A percentile compares a stretch with the other conserved stretches of the same genome.
Evolutionary conservation across 2,888 invertebrate genomes (phyloP).

Genomic region (Agrochola lychnidis): DNA sequence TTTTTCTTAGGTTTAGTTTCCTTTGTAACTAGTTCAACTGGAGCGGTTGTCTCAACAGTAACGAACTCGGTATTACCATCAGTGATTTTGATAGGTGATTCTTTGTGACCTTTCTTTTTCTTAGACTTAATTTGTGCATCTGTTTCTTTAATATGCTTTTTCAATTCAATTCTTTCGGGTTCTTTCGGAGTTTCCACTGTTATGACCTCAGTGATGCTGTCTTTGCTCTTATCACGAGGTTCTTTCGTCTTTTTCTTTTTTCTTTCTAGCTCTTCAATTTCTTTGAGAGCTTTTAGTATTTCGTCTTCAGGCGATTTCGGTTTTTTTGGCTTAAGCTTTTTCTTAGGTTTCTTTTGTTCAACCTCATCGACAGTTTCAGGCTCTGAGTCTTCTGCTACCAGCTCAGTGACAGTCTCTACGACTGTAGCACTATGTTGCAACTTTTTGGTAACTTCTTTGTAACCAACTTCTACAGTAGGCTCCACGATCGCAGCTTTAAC

Average conservation of each 20-base stretch:
- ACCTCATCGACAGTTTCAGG: constrained; percentile 66
- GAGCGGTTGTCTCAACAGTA: constrained; percentile 51
- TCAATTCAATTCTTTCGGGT: constrained; percentile 35
- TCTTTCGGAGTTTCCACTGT: constrained; percentile 38
- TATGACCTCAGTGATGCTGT: constrained; percentile 55
- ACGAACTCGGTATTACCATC: constrained; percentile 56
- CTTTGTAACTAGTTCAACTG: constrained; percentile 39
- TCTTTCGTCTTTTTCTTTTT: constrained; percentile 81
- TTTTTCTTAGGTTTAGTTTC: constrained; percentile 68
- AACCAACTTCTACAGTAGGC: constrained; percentile 41
- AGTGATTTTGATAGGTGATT: constrained; percentile 49
- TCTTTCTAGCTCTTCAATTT: constrained; percentile 83
- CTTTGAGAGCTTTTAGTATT: constrained; percentile 86
- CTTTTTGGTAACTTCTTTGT: constrained; percentile 74
- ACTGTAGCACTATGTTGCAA: constrained; percentile 80
- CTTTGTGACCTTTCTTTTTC: constrained; percentile 75
- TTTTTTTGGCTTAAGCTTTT: constrained; percentile 84
- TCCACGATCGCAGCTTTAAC: constrained; percentile 44
- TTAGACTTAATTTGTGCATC: constrained; percentile 68
- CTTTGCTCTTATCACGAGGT: constrained; percentile 73
- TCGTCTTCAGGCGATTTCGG: constrained; percentile 81
- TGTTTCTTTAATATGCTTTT: constrained; percentile 47
- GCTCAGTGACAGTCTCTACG: constrained; percentile 76
- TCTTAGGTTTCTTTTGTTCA: constrained; percentile 81
- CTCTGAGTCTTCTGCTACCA: constrained; percentile 63